Evolutionary conservation across 2,113 vertebrate genomes (phyloP).

Genomic region (Sebastes fasciatus): DNA sequence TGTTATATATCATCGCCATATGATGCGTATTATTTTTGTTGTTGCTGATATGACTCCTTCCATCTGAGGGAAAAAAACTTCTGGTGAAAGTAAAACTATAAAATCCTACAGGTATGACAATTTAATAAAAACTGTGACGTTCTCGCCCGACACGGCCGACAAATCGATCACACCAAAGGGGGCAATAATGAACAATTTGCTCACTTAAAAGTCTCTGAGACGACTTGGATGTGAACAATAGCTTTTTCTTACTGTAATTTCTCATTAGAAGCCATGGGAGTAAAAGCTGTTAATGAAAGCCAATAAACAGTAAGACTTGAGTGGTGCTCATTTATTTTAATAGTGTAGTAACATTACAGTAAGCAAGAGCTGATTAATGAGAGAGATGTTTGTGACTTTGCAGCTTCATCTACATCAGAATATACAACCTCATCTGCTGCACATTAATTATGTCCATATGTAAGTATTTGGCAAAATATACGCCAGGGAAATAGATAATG

Average conservation of each 20-base stretch:
- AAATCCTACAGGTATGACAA: neutral
- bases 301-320: slow-evolving; percentile 39
- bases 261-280: slow-evolving; percentile 32
- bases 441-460: neutral
- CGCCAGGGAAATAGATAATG: neutral
- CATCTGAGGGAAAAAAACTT: neutral
- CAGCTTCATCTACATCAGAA: neutral
- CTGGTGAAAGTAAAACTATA: neutral
- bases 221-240: slow-evolving; percentile 16
- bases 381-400: neutral
- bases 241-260: neutral
- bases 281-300: slow-evolving; percentile 45
- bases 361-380: slow-evolving; percentile 27
- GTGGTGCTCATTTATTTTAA: slow-evolving; percentile 53
- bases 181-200: slow-evolving; percentile 40
- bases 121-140: slow-evolving; percentile 10
- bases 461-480: neutral
- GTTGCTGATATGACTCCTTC: neutral
- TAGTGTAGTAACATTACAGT: slow-evolving; percentile 25
- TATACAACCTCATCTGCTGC: neutral
- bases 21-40: slow-evolving; percentile 9
- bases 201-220: slow-evolving; percentile 11
- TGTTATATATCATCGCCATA: slow-evolving; percentile 19
- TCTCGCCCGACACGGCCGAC: neutral
- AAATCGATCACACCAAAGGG: slow-evolving; percentile 32